Conservation (phyloP, 2,113 vertebrate species). For the Antechinus stuartii region DNA sequence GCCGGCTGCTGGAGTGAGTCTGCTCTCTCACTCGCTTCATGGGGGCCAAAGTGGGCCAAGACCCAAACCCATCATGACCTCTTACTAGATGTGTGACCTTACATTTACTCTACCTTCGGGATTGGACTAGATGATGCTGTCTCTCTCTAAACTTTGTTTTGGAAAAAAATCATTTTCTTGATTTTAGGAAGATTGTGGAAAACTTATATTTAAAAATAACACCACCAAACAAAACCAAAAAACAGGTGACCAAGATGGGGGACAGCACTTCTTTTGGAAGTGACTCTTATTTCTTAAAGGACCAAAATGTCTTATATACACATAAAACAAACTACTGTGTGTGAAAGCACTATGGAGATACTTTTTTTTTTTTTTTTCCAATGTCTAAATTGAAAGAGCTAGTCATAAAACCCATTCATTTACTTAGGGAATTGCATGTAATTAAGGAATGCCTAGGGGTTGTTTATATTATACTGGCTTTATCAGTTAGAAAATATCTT, state of each 20-base stretch:
- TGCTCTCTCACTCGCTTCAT: not conserved
- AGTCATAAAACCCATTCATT: not conserved
- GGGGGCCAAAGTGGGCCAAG: not conserved
- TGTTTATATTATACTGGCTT: not conserved
- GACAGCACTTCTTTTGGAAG: too few species aligned
- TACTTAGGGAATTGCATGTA: not conserved
- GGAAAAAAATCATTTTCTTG: not conserved
- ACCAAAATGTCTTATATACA: not conserved
- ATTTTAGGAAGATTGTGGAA: not conserved
- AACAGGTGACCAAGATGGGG: not conserved
- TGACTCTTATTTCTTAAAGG: not conserved
- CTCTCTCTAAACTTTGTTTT: not conserved
- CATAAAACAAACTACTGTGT: not conserved
- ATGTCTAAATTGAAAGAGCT: not conserved
- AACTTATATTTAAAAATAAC: not conserved
- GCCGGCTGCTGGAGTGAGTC: too few species aligned
- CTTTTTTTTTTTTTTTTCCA: not conserved
- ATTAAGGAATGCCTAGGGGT: not conserved
- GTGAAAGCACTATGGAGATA: not conserved
- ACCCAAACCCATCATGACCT: not conserved
- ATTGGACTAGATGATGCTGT: not conserved
- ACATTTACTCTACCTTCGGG: not conserved
- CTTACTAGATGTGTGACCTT: not conserved
- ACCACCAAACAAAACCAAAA: not conserved
- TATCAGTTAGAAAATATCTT: not conserved